These are phyloP conservation scores for Sciaenops ocellatus DNA, from an alignment of 2,797 vertebrate genomes.

Conservation along the genomic window DNA sequence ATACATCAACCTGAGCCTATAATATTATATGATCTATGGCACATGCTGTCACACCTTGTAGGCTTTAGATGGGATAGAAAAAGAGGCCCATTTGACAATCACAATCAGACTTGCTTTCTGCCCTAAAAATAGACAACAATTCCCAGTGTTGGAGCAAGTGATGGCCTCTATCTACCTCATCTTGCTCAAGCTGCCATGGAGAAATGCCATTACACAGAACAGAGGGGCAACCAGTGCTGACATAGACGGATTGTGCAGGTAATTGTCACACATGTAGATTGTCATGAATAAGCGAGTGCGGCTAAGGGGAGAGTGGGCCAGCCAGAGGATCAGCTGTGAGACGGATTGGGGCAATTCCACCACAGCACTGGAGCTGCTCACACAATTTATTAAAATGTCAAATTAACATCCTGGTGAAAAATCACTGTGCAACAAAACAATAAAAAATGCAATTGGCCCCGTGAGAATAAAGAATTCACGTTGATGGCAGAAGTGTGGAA, in stretches of 20 bases:
- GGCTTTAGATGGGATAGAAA: conserved; percentile 44
- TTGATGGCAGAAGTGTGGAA: conserved; percentile 55
- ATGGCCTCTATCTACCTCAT: conserved; percentile 74
- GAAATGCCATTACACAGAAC: conserved; percentile 74
- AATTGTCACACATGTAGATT: conserved; percentile 87
- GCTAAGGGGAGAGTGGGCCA: conserved; percentile 73
- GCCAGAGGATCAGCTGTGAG: conserved; percentile 84
- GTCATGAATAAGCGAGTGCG: conserved; percentile 83
- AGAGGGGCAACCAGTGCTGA: conserved; percentile 70
- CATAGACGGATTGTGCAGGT: conserved; percentile 81
- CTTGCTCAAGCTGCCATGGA: conserved; percentile 69
- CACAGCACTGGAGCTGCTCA: conserved; percentile 71
- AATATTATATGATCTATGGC: conserved; percentile 56
- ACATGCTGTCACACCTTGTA: conserved; percentile 56
- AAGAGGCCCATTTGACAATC: conserved; percentile 63
- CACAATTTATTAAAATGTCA: conserved; percentile 89
- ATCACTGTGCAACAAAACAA: conserved; percentile 82
- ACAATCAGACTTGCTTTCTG: conserved; percentile 60
- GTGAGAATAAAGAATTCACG: conserved; percentile 77
- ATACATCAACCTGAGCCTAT: conserved; percentile 45
- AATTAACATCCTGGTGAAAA: conserved; percentile 87
- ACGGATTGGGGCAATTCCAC: conserved; percentile 87
- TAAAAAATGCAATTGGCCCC: conserved; percentile 81
- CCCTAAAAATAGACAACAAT: conserved; percentile 78
- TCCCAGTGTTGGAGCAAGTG: conserved; percentile 57